Conservation (phyloP, 2,797 vertebrate species). For the Falco naumanni region DNA sequence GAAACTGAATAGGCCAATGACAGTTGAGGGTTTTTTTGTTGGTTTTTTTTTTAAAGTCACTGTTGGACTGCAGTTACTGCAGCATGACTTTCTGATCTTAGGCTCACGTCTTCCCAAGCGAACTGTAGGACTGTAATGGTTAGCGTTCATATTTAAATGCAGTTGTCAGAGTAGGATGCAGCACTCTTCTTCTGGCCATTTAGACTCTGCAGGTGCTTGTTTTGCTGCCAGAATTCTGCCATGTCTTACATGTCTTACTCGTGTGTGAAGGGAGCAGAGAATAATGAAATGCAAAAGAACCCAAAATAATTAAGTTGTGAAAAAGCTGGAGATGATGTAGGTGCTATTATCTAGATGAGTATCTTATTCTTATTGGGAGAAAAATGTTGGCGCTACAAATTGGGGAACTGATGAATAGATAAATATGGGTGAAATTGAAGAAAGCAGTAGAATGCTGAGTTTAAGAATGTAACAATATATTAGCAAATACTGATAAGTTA, state of each 20-base stretch:
- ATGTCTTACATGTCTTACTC: not conserved
- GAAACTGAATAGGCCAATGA: not conserved
- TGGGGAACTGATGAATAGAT: not conserved
- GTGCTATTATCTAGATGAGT: not conserved
- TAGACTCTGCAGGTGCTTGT: not conserved
- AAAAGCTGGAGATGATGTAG: not conserved
- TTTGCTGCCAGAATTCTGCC: not conserved
- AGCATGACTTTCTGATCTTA: not conserved
- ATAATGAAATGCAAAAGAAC: not conserved
- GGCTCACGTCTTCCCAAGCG: fast-evolving
- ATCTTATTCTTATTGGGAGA: not conserved
- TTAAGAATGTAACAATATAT: not conserved
- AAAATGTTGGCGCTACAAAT: not conserved
- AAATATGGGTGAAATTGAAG: not conserved
- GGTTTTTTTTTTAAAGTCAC: not conserved
- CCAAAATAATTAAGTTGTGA: not conserved
- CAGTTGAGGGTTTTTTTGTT: not conserved
- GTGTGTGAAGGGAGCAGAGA: not conserved
- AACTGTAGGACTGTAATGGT: not conserved
- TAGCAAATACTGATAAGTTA: not conserved
- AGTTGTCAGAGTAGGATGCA: not conserved
- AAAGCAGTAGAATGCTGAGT: not conserved
- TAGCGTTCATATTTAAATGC: not conserved
- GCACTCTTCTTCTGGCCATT: not conserved
- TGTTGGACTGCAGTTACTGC: not conserved